These are phyloP conservation scores for Linepithema humile DNA, from an alignment of 1,140 invertebrate species.

Conservation along the genomic window DNA sequence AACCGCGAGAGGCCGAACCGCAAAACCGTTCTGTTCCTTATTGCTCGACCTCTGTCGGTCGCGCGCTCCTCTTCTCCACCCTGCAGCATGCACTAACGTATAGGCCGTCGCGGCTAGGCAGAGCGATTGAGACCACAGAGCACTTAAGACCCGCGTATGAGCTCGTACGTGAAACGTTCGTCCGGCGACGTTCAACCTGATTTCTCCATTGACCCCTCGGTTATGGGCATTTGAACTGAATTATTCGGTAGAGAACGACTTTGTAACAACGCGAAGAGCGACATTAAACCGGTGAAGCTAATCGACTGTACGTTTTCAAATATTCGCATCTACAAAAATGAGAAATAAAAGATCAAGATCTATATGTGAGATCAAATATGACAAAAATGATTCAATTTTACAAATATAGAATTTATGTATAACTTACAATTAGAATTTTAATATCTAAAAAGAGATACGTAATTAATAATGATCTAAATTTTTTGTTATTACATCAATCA, in stretches of 20 bases:
- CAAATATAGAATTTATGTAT: too few relatives aligned
- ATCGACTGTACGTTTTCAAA: neutral
- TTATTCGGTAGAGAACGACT: constrained; percentile 19
- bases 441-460: too few relatives aligned
- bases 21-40: constrained; percentile 82
- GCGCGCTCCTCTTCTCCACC: constrained; percentile 55
- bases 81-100: constrained; percentile 56
- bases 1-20: constrained; percentile 74
- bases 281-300: neutral
- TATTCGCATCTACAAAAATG: neutral
- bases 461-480: too few relatives aligned
- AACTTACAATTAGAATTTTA: too few relatives aligned
- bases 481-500: neutral
- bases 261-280: neutral
- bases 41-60: constrained; percentile 73
- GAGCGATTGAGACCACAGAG: constrained; percentile 70
- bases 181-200: constrained; percentile 68
- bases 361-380: neutral
- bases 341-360: neutral
- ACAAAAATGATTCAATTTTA: too few relatives aligned
- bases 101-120: constrained; percentile 2
- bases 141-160: constrained; percentile 65
- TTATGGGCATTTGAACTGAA: constrained; percentile 58
- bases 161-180: constrained; percentile 61
- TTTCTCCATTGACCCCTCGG: constrained; percentile 66